phyloP scores from a whole-genome alignment of 2,113 vertebrate species.

The Oreocharis arfaki region DNA sequence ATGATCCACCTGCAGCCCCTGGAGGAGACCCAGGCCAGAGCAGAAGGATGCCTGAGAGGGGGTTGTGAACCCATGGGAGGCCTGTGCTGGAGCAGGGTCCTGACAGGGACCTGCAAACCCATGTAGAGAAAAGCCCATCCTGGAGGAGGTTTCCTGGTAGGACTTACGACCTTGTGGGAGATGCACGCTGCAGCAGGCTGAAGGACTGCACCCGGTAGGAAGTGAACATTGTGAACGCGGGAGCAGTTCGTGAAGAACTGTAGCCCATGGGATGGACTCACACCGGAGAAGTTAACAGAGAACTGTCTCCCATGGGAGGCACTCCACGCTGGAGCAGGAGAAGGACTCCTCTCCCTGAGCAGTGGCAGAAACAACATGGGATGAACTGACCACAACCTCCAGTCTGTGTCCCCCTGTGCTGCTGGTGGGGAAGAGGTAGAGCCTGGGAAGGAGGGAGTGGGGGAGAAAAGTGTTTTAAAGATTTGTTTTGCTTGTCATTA shows the following conservation, averaged over 20 bases:
- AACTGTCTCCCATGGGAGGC: neutral
- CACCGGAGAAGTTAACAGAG: neutral
- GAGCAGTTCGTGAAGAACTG: neutral
- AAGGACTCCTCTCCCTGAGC: neutral
- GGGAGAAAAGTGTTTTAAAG: neutral
- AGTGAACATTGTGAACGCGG: neutral
- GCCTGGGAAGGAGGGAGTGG: neutral
- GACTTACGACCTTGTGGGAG: neutral
- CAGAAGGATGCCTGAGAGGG: neutral
- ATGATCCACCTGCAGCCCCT: neutral
- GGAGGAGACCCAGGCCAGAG: neutral
- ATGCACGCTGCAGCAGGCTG: accelerated
- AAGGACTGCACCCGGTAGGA: neutral
- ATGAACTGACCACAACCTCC: neutral
- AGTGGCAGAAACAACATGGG: neutral
- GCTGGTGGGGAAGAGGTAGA: neutral
- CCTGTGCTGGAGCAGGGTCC: neutral
- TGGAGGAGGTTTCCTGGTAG: neutral
- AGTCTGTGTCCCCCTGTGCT: neutral
- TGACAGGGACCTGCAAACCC: too few species aligned
- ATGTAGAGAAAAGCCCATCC: neutral
- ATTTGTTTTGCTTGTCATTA: neutral
- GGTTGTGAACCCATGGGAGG: accelerated
- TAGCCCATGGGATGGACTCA: neutral
- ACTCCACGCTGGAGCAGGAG: accelerated